Percentiles rank a stretch among this genome's conserved stretches.
phyloP scores from a whole-genome alignment of 30 jellyfish, hydroid and myxozoan species.

The Clytia hemisphaerica region DNA sequence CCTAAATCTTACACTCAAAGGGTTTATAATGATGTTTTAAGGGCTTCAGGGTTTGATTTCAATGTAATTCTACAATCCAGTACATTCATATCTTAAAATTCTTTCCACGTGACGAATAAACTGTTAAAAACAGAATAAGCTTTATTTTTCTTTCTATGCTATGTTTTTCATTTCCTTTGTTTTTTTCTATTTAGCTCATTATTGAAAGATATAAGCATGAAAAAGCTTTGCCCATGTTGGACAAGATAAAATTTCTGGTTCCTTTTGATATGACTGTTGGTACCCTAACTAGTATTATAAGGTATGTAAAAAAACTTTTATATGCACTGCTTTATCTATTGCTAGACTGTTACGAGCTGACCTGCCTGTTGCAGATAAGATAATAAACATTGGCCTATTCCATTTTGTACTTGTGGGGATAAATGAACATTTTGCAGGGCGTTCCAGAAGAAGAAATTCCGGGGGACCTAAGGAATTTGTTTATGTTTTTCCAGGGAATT shows the following conservation, averaged over 20 bases:
- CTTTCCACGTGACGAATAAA: not conserved
- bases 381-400: too few relatives aligned
- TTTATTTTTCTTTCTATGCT: not conserved
- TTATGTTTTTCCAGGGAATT: too few relatives aligned
- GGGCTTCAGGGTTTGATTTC: not conserved
- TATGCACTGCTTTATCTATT: too few relatives aligned
- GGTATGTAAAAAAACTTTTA: conserved; percentile 31
- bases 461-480: too few relatives aligned
- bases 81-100: not conserved
- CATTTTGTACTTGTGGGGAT: too few relatives aligned
- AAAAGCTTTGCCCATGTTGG: conserved; percentile 71
- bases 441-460: too few relatives aligned
- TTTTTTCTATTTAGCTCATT: conserved; percentile 36
- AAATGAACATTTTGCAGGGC: too few relatives aligned
- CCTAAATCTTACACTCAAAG: not conserved
- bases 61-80: not conserved
- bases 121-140: not conserved
- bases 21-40: too few relatives aligned
- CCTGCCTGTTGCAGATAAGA: too few relatives aligned
- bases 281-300: conserved; percentile 53
- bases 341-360: too few relatives aligned
- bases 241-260: conserved; percentile 67
- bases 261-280: conserved; percentile 95
- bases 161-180: not conserved
- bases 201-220: conserved; percentile 70